Conservation (phyloP, 2,797 vertebrate genomes). For the Argya squamiceps region DNA sequence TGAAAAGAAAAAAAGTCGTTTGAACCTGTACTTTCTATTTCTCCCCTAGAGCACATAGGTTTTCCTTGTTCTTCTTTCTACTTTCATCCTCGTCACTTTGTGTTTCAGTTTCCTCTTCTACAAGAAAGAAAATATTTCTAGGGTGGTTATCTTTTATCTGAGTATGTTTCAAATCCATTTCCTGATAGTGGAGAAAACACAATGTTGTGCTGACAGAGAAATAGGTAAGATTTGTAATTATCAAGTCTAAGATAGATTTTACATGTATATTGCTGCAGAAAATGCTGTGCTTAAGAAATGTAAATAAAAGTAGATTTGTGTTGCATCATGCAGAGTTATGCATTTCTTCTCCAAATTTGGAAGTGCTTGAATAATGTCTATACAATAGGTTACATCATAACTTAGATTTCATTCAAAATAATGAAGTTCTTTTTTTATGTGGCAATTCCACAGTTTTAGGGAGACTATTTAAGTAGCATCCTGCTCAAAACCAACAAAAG, state of each 20-base stretch:
- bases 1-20: neutral
- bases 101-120: neutral
- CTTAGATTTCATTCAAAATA: neutral
- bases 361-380: neutral
- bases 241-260: neutral
- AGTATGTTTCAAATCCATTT: neutral
- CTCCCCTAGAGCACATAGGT: neutral
- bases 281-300: neutral
- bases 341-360: neutral
- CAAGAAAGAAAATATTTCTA: neutral
- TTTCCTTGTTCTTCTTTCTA: neutral
- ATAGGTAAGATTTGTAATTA: neutral
- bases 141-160: neutral
- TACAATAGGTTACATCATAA: neutral
- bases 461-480: neutral
- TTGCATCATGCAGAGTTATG: neutral
- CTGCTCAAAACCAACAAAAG: neutral
- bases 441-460: neutral
- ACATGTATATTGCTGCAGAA: neutral
- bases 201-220: neutral
- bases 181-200: neutral
- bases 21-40: neutral
- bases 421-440: neutral
- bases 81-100: neutral
- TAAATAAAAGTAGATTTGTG: neutral